These are phyloP conservation scores for Haemorhous mexicanus DNA, from an alignment of 2,113 vertebrate genomes.

Conservation along the genomic window DNA sequence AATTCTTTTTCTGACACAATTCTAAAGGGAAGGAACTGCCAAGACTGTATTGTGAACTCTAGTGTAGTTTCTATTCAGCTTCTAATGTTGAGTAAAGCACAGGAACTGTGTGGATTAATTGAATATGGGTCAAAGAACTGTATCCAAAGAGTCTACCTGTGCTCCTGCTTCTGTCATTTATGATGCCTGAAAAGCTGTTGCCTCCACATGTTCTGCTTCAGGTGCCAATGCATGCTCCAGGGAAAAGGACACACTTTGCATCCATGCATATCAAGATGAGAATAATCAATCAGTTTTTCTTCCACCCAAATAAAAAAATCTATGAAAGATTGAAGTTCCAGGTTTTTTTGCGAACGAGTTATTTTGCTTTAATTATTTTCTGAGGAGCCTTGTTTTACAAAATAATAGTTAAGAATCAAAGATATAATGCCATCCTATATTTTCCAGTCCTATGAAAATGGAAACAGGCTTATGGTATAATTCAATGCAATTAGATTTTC, in stretches of 20 bases:
- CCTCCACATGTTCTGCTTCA: slow-evolving; percentile 51
- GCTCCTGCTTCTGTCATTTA: slow-evolving; percentile 37
- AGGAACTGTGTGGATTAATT: background rate
- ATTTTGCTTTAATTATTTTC: background rate
- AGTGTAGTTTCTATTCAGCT: background rate
- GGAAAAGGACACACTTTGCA: slow-evolving; percentile 14
- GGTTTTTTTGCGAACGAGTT: background rate
- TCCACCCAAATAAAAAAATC: background rate
- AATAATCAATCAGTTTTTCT: slow-evolving; percentile 21
- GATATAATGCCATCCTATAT: background rate
- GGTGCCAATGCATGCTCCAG: slow-evolving; percentile 20
- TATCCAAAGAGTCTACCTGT: slow-evolving; percentile 21
- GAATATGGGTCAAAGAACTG: slow-evolving; percentile 48
- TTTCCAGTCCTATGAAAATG: background rate
- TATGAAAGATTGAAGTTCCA: background rate
- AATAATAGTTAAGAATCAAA: background rate
- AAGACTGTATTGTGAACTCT: background rate
- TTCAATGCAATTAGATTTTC: background rate
- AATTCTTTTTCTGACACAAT: background rate
- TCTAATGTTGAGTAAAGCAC: background rate
- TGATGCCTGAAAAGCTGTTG: slow-evolving; percentile 51
- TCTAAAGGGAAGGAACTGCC: background rate
- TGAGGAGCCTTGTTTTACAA: background rate
- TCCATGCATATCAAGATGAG: slow-evolving; percentile 21
- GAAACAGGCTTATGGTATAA: background rate